phyloP scores from a whole-genome alignment of 2,113 vertebrate species.

The Erythrocebus patas region DNA sequence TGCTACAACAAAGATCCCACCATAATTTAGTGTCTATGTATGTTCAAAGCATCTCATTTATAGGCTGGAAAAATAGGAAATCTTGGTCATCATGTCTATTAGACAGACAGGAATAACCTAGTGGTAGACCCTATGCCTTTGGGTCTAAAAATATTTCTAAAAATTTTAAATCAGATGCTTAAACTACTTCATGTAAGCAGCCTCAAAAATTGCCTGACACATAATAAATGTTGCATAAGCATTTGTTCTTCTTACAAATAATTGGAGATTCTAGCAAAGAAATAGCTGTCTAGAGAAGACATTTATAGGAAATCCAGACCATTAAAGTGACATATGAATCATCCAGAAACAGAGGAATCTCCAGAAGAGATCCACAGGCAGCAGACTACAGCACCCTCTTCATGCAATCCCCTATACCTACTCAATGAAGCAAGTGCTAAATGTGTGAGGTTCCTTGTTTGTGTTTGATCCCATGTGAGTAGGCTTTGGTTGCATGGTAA shows the following conservation, averaged over 20 bases:
- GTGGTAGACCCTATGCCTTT: background rate
- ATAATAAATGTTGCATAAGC: background rate
- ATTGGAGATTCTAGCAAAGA: background rate
- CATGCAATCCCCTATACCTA: too few relatives aligned
- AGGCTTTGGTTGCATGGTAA: too few relatives aligned
- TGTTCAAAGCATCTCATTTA: background rate
- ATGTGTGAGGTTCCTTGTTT: accelerated
- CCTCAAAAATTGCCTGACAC: background rate
- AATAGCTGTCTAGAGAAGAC: background rate
- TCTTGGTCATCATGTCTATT: background rate
- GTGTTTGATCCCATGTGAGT: background rate
- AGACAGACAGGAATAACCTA: background rate
- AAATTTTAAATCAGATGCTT: background rate
- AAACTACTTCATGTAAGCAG: background rate
- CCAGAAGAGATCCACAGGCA: background rate
- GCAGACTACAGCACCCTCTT: background rate
- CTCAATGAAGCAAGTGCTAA: accelerated
- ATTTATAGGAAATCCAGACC: background rate
- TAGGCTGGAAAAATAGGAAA: background rate
- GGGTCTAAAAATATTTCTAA: background rate
- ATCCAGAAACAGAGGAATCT: background rate
- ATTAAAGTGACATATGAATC: background rate
- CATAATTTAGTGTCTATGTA: background rate
- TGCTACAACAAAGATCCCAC: background rate
- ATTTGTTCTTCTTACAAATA: background rate